phyloP scores from a whole-genome alignment of 2,797 vertebrate species.

The Astyanax mexicanus region DNA sequence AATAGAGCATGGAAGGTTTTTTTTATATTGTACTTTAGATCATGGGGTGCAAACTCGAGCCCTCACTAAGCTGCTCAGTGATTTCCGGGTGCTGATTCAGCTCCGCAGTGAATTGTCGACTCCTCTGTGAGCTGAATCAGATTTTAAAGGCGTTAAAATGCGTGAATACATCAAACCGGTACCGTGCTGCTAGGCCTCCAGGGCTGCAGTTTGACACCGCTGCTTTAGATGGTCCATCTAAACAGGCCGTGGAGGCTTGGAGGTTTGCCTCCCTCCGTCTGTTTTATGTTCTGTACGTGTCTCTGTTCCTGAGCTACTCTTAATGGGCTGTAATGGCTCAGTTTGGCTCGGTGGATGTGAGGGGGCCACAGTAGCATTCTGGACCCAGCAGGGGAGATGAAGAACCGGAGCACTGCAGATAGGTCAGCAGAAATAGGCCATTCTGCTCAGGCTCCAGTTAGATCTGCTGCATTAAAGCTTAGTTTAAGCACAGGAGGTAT shows the following conservation, averaged over 20 bases:
- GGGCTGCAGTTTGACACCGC: not conserved
- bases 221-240: conserved; percentile 2
- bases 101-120: not conserved
- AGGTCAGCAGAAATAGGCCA: not conserved
- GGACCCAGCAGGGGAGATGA: conserved; percentile 2
- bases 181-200: not conserved
- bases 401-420: not conserved
- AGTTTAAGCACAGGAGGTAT: not conserved
- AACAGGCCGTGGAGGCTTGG: not conserved
- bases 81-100: not conserved
- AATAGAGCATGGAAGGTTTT: not conserved
- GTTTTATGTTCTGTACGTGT: not conserved
- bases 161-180: not conserved
- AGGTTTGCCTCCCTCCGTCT: not conserved
- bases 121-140: not conserved
- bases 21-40: not conserved
- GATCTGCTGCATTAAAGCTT: not conserved
- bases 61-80: not conserved
- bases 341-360: not conserved
- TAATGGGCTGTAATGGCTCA: conserved; percentile 16
- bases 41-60: not conserved
- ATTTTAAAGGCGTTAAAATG: not conserved
- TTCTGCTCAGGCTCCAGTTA: not conserved
- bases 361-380: not conserved
- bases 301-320: not conserved